phyloP scores from a whole-genome alignment of 2,113 vertebrate species.

The Empidonax alnorum region DNA sequence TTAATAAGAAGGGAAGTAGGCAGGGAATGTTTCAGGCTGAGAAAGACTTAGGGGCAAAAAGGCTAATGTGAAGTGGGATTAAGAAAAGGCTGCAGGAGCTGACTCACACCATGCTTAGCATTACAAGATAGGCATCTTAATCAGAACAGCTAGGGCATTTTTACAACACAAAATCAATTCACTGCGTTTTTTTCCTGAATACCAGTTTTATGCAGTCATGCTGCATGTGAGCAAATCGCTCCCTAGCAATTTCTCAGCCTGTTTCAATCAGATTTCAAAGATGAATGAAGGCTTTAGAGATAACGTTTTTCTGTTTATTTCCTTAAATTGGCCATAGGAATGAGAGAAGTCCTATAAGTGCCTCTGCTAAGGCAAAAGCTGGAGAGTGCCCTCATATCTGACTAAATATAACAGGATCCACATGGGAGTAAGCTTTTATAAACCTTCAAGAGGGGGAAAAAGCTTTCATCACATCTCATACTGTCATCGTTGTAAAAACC shows the following conservation, averaged over 20 bases:
- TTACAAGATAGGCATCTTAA: conserved; percentile 2
- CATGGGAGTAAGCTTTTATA: neutral
- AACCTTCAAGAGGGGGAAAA: neutral
- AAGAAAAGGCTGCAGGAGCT: neutral
- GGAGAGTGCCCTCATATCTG: neutral
- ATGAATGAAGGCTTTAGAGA: neutral
- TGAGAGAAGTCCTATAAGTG: neutral
- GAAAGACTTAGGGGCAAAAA: neutral
- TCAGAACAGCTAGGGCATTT: neutral
- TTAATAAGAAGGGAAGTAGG: neutral
- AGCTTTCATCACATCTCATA: neutral
- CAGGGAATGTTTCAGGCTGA: neutral
- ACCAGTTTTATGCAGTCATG: neutral
- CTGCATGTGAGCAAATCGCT: neutral
- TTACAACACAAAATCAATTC: neutral
- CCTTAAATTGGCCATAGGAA: neutral
- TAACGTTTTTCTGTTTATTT: neutral
- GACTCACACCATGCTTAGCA: neutral
- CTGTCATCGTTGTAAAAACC: neutral
- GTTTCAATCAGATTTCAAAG: conserved; percentile 4
- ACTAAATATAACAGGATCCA: neutral
- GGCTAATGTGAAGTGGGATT: conserved; percentile 4
- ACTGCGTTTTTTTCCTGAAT: neutral
- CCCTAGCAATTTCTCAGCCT: neutral
- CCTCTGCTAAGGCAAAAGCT: neutral